Percentiles rank a stretch among this genome's conserved stretches.
These are phyloP conservation scores for Leontocebus nigricollis DNA, from an alignment of 2,797 vertebrate species.

Conservation along the genomic window DNA sequence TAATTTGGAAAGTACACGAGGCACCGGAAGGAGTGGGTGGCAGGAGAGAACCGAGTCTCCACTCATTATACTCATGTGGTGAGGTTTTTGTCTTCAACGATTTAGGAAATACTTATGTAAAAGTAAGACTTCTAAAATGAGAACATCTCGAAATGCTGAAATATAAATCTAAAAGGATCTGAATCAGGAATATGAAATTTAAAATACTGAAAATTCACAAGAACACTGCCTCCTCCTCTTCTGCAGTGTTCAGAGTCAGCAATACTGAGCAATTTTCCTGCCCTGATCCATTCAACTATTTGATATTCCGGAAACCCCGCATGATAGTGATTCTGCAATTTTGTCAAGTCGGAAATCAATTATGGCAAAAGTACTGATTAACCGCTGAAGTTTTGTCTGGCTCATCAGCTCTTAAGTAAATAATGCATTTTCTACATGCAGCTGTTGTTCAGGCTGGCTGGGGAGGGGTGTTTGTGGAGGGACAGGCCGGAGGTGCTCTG, in stretches of 20 bases:
- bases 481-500: not conserved
- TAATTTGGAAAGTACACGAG: not conserved
- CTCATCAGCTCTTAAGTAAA: not conserved
- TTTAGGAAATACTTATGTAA: not conserved
- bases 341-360: conserved; percentile 7
- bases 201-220: not conserved
- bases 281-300: not conserved
- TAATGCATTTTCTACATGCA: not conserved
- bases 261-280: not conserved
- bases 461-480: not conserved
- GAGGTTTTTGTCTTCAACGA: not conserved
- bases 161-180: not conserved
- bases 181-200: not conserved
- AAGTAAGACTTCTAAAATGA: conserved; percentile 27
- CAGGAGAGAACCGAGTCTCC: not conserved
- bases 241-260: not conserved
- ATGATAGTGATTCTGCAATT: not conserved
- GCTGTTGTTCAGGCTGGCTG: not conserved
- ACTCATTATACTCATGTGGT: not conserved
- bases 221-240: not conserved
- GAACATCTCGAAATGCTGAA: not conserved
- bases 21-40: conserved; percentile 8
- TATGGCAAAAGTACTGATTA: not conserved
- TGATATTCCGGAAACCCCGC: not conserved
- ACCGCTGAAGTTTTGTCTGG: not conserved